Evolutionary conservation across 2,113 vertebrate genomes (phyloP).

Genomic region (Scartelaos histophorus): DNA sequence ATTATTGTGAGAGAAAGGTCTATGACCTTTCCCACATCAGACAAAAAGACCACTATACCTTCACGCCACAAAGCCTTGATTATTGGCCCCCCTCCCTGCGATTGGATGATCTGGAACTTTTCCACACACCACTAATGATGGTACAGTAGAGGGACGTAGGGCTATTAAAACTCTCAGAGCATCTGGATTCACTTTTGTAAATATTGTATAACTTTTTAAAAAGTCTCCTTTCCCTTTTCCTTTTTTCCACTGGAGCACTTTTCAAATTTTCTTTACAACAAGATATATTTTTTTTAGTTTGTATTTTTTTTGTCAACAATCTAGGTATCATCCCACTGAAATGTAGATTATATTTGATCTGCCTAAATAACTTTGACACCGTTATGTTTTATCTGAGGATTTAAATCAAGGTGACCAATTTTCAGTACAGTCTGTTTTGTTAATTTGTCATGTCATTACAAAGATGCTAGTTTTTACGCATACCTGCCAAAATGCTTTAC

Average conservation of each 20-base stretch:
- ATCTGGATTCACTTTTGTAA: constrained; percentile 75
- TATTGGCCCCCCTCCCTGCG: constrained; percentile 22
- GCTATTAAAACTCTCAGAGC: constrained; percentile 57
- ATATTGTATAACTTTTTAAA: constrained; percentile 78
- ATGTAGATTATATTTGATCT: constrained; percentile 45
- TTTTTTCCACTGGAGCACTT: constrained; percentile 76
- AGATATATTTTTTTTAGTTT: constrained; percentile 58
- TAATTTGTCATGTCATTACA: constrained; percentile 24
- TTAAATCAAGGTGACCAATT: constrained; percentile 4
- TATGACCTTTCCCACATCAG: constrained; percentile 39
- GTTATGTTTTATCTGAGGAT: constrained; percentile 31
- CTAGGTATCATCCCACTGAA: constrained; percentile 58
- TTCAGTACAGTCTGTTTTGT: background rate
- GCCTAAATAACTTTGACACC: constrained; percentile 57
- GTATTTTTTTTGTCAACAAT: constrained; percentile 29
- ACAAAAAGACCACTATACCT: constrained; percentile 30
- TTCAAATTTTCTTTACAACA: constrained; percentile 47
- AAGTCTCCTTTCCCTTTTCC: constrained; percentile 57
- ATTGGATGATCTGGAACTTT: constrained; percentile 70
- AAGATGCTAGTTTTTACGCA: constrained; percentile 24
- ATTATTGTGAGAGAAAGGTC: constrained; percentile 18
- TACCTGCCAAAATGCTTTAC: constrained; percentile 36
- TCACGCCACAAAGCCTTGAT: constrained; percentile 34
- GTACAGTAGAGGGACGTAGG: constrained; percentile 43
- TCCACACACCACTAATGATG: constrained; percentile 49